phyloP scores from a whole-genome alignment of 2,113 vertebrate species.

The Chionodraco myersi region DNA sequence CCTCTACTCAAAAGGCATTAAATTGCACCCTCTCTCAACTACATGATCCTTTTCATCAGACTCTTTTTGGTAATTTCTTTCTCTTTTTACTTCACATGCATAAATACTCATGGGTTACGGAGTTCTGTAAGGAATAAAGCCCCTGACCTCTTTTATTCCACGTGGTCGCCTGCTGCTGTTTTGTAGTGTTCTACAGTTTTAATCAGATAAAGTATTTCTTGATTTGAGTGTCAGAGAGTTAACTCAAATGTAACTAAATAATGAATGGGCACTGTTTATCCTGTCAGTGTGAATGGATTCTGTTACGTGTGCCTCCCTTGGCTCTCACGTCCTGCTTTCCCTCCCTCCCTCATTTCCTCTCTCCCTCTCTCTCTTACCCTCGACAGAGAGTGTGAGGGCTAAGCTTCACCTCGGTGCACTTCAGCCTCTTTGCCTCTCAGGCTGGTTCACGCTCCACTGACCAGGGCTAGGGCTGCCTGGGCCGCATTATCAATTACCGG shows the following conservation, averaged over 20 bases:
- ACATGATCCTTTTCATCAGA: slow-evolving; percentile 27
- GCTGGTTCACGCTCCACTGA: slow-evolving; percentile 77
- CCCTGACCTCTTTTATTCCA: slow-evolving; percentile 1
- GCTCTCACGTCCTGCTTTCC: slow-evolving; percentile 49
- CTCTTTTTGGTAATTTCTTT: slow-evolving; percentile 30
- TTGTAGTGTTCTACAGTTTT: slow-evolving; percentile 3
- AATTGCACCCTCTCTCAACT: slow-evolving; percentile 48
- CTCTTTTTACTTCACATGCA: slow-evolving; percentile 1
- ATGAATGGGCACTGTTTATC: slow-evolving; percentile 54
- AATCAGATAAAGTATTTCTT: slow-evolving; percentile 10
- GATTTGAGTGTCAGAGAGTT: slow-evolving; percentile 36
- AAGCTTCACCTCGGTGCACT: slow-evolving; percentile 73
- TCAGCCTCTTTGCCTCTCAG: slow-evolving; percentile 76
- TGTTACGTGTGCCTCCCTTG: slow-evolving; percentile 46
- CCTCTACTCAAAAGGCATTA: slow-evolving; percentile 50
- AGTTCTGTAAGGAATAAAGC: slow-evolving; percentile 8
- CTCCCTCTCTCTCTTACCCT: slow-evolving; percentile 19
- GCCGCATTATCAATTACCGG: slow-evolving; percentile 82
- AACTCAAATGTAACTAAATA: slow-evolving; percentile 43
- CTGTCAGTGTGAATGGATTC: slow-evolving; percentile 49
- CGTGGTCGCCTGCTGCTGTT: not conserved
- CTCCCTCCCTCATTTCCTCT: slow-evolving; percentile 24
- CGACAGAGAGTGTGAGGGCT: slow-evolving; percentile 63
- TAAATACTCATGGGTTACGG: not conserved
- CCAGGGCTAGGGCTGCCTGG: slow-evolving; percentile 73